These are phyloP conservation scores for Potorous gilbertii DNA, from an alignment of 2,797 vertebrate species.

Conservation along the genomic window DNA sequence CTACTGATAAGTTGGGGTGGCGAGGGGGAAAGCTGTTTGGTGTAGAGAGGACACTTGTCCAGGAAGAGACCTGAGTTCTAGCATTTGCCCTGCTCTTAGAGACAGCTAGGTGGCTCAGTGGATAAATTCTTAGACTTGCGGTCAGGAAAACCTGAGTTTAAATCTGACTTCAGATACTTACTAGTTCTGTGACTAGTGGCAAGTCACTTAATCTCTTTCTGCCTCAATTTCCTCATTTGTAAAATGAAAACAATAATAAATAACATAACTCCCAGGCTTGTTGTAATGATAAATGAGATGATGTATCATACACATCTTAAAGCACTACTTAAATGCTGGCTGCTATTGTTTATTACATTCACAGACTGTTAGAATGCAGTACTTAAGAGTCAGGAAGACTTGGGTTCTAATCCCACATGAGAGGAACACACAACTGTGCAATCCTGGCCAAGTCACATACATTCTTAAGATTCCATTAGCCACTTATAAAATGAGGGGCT, in stretches of 20 bases:
- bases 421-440: background rate
- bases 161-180: background rate
- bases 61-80: background rate
- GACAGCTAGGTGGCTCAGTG: background rate
- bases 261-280: background rate
- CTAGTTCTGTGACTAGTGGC: background rate
- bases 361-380: background rate
- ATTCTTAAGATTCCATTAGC: background rate
- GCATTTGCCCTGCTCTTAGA: background rate
- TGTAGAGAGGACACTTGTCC: background rate
- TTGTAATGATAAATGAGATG: background rate
- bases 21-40: background rate
- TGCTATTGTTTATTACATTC: background rate
- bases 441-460: background rate
- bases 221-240: background rate
- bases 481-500: background rate
- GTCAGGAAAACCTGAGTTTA: background rate
- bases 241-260: background rate
- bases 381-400: background rate
- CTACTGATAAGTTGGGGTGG: background rate
- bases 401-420: background rate
- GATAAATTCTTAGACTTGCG: background rate
- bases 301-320: background rate
- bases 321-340: background rate
- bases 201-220: background rate